Percentiles rank a stretch among this genome's conserved stretches.
Evolutionary conservation across 1,140 invertebrate species (phyloP).

Genomic region (Linepithema humile): DNA sequence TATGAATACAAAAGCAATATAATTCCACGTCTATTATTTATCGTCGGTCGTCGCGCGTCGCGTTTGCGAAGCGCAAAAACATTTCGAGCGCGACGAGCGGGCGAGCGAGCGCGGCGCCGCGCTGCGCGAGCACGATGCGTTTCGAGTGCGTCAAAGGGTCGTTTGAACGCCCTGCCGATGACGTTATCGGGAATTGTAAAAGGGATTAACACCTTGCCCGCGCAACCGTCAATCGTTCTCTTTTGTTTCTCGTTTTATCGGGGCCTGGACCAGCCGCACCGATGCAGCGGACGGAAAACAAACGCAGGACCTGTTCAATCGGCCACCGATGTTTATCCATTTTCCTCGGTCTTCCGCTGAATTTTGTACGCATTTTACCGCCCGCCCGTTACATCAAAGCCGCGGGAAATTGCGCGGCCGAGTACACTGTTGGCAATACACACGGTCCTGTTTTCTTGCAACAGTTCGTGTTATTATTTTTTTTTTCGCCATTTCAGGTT

Average conservation of each 20-base stretch:
- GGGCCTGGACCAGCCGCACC: background rate
- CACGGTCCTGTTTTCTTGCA: slow-evolving; percentile 22
- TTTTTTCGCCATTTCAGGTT: background rate
- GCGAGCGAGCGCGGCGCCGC: slow-evolving; percentile 26
- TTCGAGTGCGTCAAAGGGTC: slow-evolving; percentile 73
- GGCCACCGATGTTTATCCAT: slow-evolving; percentile 62
- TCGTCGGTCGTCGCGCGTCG: slow-evolving; percentile 58
- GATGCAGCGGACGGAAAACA: slow-evolving; percentile 56
- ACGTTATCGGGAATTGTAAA: slow-evolving; percentile 66
- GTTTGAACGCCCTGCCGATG: slow-evolving; percentile 58
- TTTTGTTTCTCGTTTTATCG: slow-evolving; percentile 66
- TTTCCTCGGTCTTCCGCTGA: slow-evolving; percentile 56
- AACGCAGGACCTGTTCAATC: slow-evolving; percentile 56
- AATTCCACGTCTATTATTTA: slow-evolving; percentile 83
- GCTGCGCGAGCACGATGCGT: slow-evolving; percentile 45
- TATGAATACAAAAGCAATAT: slow-evolving; percentile 83
- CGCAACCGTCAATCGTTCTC: slow-evolving; percentile 59
- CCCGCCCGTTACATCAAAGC: slow-evolving; percentile 64
- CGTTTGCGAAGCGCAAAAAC: slow-evolving; percentile 55
- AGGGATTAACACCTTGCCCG: slow-evolving; percentile 75
- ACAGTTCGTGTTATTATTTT: background rate
- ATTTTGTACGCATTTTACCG: slow-evolving; percentile 54
- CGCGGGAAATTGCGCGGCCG: slow-evolving; percentile 36
- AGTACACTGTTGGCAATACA: slow-evolving; percentile 21
- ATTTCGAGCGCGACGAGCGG: slow-evolving; percentile 45